Base-by-base conservation (phyloP, 2,113 vertebrate genomes). In the Collichthys lucidus region DNA sequence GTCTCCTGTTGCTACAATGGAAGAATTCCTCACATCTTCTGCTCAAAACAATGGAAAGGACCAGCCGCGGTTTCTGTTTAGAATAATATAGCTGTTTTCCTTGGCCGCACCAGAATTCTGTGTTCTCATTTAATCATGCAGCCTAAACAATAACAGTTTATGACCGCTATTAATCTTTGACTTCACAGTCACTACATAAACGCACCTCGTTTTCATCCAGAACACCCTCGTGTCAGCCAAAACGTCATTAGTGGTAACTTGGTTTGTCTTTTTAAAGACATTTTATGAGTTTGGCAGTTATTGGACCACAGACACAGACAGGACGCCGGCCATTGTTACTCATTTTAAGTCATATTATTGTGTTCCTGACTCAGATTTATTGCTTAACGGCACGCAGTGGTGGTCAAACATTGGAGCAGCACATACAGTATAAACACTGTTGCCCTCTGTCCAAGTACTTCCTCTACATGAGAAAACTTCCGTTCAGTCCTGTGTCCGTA, bases 31-130 rank as follows among this genome's bases (percentile, higher is more conserved):
- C 79, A 81, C 80, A 89, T 92, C 86, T 83, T 63, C 29, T 26
- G 53, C 72, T 85, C 84, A 69, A 88, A 91, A 91, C 88, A 93
- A 92, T 85, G 85, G 74, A 85, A 86, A 79, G 56, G 35, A 74
- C 50, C 67, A 16, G 53, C 74, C 22, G 9, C 10, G 22, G 62
- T 46, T 84, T 78, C 20, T 72, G 62, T 82, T 50, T 63, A 52
- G 46, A 46, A 77, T 57, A 68, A 65, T 76, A 47, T 35, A 9
- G 50, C 26, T 77, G 74, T 88, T 89, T 90, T 76, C 16, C 24
- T 90, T 84, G 56, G 49, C 74, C 61, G 31, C 52, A 15, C 75
- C 81, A 86, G 82, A 83, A 82, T 82, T 17, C 3, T 0, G 15
- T 86, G 91, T 88, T 87, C 82, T 78, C 64, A 49, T 69, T 67